Base-by-base conservation (phyloP, 2,888 invertebrate genomes). In the Adelphocoris suturalis region DNA sequence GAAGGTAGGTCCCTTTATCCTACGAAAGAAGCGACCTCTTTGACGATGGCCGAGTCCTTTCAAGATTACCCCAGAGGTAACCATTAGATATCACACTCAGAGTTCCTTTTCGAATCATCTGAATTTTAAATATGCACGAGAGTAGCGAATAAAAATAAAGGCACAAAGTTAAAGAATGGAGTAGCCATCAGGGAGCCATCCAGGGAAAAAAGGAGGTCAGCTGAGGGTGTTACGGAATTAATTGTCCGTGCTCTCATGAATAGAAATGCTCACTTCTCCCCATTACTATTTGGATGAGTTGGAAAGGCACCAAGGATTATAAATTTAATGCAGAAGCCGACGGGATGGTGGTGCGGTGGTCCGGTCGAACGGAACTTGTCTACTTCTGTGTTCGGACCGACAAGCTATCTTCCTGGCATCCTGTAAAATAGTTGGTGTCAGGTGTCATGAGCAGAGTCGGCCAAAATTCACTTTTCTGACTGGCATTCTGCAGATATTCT, bases 101-200 rank as follows among this genome's bases (percentile, higher is more conserved):
- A 37, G 52, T 16, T 52, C 16, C 48, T 55, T n/a, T n/a, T 37
- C 16, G 57, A 57, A 57, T n/a, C 16, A 57, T 57, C 57, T 57
- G 57, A 57, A 57, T 57, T 57, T 57, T 57, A 57, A 57, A 57
- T 16, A n/a, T 0, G n/a, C 16, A n/a, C 52, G 52, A 52, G 52
- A 11, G 11, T 2, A 5, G 14, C 19, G 14, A 57, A 57, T 37
- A 37, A 37, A 37, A 37, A 57, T 5, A 57, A 57, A 57, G 57
- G 57, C 14, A 57, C n/a, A n/a, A 57, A 57, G 16, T 57, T n/a
- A 16, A 57, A n/a, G 57, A 57, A 57, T 57, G 57, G 16, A 57
- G 57, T 57, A n/a, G 57, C 57, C 57, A 57, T 57, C 57, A 57
- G 57, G 57, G n/a, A 57, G n/a, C 57, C 57, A 57, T 57, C 57